A percentile compares a stretch with the other conserved stretches of the same genome.
Evolutionary conservation across 2,888 invertebrate species (phyloP).

Genomic region (Elysia crispata): DNA sequence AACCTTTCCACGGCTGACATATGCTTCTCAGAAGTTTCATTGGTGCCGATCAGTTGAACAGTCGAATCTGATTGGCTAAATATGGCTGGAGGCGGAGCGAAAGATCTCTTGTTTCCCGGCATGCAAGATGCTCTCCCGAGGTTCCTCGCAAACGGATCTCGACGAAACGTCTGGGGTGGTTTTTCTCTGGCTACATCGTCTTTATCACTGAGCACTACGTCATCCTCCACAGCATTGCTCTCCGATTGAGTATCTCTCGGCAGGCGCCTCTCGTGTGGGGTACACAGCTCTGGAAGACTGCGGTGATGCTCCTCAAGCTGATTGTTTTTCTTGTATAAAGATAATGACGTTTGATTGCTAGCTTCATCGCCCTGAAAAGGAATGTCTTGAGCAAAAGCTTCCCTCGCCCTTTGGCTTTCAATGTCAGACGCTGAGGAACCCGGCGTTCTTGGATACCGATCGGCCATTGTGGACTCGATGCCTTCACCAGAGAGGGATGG

Average conservation of each 20-base stretch:
- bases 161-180: background rate
- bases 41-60: background rate
- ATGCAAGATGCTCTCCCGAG: conserved; percentile 32
- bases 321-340: no score
- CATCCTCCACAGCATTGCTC: background rate
- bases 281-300: background rate
- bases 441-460: no score
- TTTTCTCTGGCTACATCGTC: background rate
- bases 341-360: no score
- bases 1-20: background rate
- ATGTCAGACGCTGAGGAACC: no score
- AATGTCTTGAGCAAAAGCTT: no score
- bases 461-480: no score
- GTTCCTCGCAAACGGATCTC: conserved; percentile 12
- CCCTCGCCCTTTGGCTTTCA: no score
- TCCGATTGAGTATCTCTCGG: background rate
- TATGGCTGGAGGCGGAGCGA: conserved; percentile 31
- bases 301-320: background rate
- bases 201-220: background rate
- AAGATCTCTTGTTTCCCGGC: conserved; percentile 37
- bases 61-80: no score
- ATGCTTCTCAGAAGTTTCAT: background rate
- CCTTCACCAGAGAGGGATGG: no score
- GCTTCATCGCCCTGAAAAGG: no score
- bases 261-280: background rate